Evolutionary conservation across 2,113 vertebrate genomes (phyloP).

Genomic region (Eptesicus fuscus): DNA sequence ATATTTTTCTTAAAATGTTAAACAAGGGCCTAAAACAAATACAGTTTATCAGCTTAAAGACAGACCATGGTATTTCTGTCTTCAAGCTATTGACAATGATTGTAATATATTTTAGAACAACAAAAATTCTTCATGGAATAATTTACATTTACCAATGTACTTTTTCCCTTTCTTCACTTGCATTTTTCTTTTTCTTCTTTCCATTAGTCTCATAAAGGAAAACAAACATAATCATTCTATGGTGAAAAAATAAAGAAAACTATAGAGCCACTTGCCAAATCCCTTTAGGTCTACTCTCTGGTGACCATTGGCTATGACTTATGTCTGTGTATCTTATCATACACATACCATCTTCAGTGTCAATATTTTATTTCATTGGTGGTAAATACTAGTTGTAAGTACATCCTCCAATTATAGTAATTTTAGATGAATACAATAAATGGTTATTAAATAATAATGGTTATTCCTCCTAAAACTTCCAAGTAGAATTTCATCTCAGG

Average conservation of each 20-base stretch:
- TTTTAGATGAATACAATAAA: neutral
- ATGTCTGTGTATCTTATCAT: constrained; percentile 4
- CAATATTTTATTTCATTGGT: constrained; percentile 18
- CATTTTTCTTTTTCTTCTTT: neutral
- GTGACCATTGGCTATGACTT: neutral
- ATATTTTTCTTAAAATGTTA: neutral
- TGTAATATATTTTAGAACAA: neutral
- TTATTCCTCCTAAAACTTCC: neutral
- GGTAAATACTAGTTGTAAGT: constrained; percentile 5
- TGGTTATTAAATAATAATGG: neutral
- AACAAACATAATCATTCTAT: neutral
- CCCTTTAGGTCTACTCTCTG: neutral
- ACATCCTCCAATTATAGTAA: neutral
- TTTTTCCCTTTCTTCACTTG: neutral
- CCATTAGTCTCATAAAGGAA: neutral
- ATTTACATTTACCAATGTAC: neutral
- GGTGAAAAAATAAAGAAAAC: neutral
- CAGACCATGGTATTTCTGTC: neutral
- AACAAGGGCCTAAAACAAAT: neutral
- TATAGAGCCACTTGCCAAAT: neutral
- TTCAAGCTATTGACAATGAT: neutral
- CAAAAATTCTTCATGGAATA: neutral
- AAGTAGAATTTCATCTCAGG: neutral
- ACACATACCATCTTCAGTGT: neutral
- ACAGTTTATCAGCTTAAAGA: neutral